phyloP scores from a whole-genome alignment of 2,888 invertebrate genomes.

The Rambutsinella grinnellia region DNA sequence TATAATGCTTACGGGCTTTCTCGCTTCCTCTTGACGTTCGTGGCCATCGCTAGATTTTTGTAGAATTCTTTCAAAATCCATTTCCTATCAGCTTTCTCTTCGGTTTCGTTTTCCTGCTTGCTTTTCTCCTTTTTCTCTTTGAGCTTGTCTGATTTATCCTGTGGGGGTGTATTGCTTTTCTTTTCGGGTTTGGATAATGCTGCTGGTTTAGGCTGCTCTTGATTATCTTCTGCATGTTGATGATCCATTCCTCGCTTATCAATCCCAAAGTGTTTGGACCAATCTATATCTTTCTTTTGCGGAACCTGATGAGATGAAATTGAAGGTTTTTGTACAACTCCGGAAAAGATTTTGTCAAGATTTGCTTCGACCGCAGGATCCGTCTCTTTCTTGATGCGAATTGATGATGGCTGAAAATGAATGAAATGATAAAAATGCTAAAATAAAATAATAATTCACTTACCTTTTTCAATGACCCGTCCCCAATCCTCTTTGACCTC shows the following conservation, averaged over 20 bases:
- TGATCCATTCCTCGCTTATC: conserved; percentile 80
- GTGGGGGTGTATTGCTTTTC: neutral
- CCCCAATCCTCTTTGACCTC: conserved; percentile 57
- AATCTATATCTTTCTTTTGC: conserved; percentile 85
- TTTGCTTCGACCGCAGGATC: conserved; percentile 50
- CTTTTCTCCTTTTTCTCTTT: conserved; percentile 68
- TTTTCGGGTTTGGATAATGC: neutral
- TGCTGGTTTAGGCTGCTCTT: conserved; percentile 2
- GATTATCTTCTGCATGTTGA: neutral
- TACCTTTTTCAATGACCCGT: conserved; percentile 11
- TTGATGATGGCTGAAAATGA: conserved; percentile 11
- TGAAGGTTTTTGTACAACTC: conserved; percentile 6
- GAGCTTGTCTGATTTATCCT: conserved; percentile 35
- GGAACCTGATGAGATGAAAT: conserved; percentile 29
- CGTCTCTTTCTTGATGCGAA: conserved; percentile 58
- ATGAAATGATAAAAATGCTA: neutral
- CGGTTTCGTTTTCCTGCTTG: conserved; percentile 69
- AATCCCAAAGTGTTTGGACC: conserved; percentile 89
- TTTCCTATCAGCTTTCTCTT: conserved; percentile 70
- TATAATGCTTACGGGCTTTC: conserved; percentile 50
- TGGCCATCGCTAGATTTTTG: conserved; percentile 68
- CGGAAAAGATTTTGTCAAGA: conserved; percentile 55
- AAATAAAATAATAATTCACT: neutral
- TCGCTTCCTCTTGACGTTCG: conserved; percentile 64
- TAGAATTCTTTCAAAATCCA: conserved; percentile 75